Percentiles rank a stretch among this genome's conserved stretches.
Evolutionary conservation across 2,113 vertebrate genomes (phyloP).

Genomic region (Dasypus novemcinctus): DNA sequence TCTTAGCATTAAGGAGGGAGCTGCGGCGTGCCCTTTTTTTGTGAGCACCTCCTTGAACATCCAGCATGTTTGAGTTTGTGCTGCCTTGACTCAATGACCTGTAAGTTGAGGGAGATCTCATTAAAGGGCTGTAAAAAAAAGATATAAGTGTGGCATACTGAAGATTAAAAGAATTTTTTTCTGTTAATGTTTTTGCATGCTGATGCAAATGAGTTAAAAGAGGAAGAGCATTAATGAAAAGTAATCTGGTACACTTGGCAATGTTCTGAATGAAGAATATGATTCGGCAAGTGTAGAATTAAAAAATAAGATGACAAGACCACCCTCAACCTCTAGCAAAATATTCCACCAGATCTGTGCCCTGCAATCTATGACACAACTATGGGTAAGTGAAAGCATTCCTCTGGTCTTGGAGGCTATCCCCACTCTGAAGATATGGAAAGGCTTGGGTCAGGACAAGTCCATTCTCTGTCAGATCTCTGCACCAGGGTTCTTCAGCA

Average conservation of each 20-base stretch:
- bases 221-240: constrained; percentile 83
- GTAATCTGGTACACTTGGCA: constrained; percentile 67
- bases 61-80: constrained; percentile 97
- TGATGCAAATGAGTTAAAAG: constrained; percentile 86
- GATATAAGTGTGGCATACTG: constrained; percentile 38
- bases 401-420: not conserved
- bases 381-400: not conserved
- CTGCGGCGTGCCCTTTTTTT: constrained; percentile 95
- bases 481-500: not conserved
- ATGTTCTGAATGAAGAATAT: constrained; percentile 61
- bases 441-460: not conserved
- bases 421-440: not conserved
- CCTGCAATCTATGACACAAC: not conserved
- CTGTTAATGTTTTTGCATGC: constrained; percentile 87
- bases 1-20: constrained; percentile 96
- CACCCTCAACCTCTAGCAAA: not conserved
- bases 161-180: constrained; percentile 77
- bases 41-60: constrained; percentile 93
- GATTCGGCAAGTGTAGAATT: constrained; percentile 45
- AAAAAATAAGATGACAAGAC: constrained; percentile 12
- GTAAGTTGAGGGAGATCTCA: constrained; percentile 56
- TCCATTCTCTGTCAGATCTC: not conserved
- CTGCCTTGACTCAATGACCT: constrained; percentile 98
- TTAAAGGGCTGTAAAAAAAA: not conserved
- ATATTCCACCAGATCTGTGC: not conserved